A percentile compares a stretch with the other conserved stretches of the same genome.
phyloP scores from a whole-genome alignment of 2,113 vertebrate species.

The Scopus umbretta region DNA sequence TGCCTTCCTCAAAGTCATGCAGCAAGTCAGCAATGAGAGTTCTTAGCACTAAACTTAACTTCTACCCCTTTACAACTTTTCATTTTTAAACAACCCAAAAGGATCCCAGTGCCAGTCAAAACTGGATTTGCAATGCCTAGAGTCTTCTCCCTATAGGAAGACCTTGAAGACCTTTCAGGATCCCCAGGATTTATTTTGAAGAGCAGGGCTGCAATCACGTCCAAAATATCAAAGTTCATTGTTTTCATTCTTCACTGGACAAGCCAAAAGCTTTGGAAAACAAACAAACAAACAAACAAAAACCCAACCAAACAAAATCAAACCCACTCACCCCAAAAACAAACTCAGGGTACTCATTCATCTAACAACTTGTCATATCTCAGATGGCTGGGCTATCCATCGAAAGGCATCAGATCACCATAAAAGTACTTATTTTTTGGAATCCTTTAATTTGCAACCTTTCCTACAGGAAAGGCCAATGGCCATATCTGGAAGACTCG shows the following conservation, averaged over 20 bases:
- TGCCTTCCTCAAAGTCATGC: conserved; percentile 37
- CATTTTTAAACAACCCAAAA: background rate
- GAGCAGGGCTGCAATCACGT: background rate
- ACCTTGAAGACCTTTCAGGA: background rate
- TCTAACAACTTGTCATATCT: background rate
- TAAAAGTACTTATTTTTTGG: background rate
- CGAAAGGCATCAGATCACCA: background rate
- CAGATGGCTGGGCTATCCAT: background rate
- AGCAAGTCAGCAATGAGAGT: background rate
- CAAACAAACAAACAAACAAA: too few relatives aligned
- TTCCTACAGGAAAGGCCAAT: background rate
- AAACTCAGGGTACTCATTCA: background rate
- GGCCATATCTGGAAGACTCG: background rate
- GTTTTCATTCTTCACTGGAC: background rate
- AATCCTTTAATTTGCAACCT: background rate
- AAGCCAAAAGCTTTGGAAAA: background rate
- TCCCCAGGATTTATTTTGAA: background rate
- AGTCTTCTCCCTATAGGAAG: background rate
- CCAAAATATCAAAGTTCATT: background rate
- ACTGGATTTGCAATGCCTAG: background rate
- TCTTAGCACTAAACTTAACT: background rate
- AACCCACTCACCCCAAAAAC: too few relatives aligned
- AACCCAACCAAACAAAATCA: too few relatives aligned
- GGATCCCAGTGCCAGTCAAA: background rate
- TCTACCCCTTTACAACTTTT: background rate